These are phyloP conservation scores for Pinctada fucata DNA, from an alignment of 2,888 invertebrate species.

Conservation along the genomic window DNA sequence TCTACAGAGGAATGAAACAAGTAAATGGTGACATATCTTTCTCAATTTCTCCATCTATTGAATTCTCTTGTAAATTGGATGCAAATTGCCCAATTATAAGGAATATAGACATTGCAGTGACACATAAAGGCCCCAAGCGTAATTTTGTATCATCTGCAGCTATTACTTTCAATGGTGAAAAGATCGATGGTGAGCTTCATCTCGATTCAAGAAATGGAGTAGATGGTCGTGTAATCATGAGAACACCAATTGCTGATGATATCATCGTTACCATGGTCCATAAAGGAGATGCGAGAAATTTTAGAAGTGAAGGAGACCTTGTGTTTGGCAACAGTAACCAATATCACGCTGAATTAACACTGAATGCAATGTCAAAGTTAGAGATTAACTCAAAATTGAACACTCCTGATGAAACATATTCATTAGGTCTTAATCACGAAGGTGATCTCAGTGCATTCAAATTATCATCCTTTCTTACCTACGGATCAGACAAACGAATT, in stretches of 20 bases:
- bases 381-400: neutral
- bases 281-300: neutral
- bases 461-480: neutral
- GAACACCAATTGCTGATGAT: slow-evolving; percentile 47
- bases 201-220: slow-evolving; percentile 17
- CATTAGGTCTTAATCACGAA: neutral
- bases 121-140: slow-evolving; percentile 7
- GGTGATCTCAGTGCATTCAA: neutral
- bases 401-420: neutral
- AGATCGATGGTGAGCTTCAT: slow-evolving; percentile 7
- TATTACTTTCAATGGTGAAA: slow-evolving; percentile 22
- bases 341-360: neutral
- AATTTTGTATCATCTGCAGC: slow-evolving; percentile 15
- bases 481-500: neutral
- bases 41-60: slow-evolving; percentile 13
- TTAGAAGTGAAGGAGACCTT: neutral
- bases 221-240: slow-evolving; percentile 36
- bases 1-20: slow-evolving; percentile 34
- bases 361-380: neutral
- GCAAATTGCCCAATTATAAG: slow-evolving; percentile 27
- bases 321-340: neutral
- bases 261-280: slow-evolving; percentile 12
- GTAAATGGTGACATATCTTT: slow-evolving; percentile 36
- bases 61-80: slow-evolving; percentile 28
- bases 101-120: slow-evolving; percentile 8